Evolutionary conservation across 2,797 vertebrate genomes (phyloP), one percentile per base, ranked within the genome.

Genomic region (Moxostoma hubbsi): DNA sequence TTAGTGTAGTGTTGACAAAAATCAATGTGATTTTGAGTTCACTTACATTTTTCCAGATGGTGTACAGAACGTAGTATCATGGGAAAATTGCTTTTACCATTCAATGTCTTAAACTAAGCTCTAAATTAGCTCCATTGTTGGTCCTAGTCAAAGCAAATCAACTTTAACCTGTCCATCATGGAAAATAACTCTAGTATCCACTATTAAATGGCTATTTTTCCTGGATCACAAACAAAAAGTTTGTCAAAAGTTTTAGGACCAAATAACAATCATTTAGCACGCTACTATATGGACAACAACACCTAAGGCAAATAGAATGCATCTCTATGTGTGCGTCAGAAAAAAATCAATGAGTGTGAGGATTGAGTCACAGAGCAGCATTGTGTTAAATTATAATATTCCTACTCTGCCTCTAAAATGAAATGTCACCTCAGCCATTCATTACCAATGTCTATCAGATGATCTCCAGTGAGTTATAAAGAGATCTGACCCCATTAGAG

Each of bases 161-260:
- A 7, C 62, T 55, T 81, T 82, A 72, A 62, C 61, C 67, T 86
- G 89, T 90, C 88, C 85, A 82, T 89, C 89, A 90, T 74, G 46
- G 24, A 12, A 67, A 67, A 67, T 67, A 58, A 59, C 36, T 36
- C 36, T 36, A 36, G 36, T 36, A 36, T 36, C 36, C 36, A 4
- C 36, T 36, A 36, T 5, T 36, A 36, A 36, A 36, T 36, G 36
- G 36, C 36, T 36, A 36, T 36, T 36, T 36, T 36, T 36, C 36
- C 36, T 36, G 36, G 36, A 36, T 36, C 36, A 36, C 36, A 36
- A 5, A 36, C 36, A 36, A 36, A 36, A 36, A 36, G 36, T 36
- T 4, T 36, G 36, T 36, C 36, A 36, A 36, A 36, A 36, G 36
- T 36, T 36, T 36, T 36, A 36, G 36, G 36, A 36, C 36, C 36